Evolutionary conservation across 2,888 invertebrate species (phyloP).

Genomic region (Gastrophysa polygoni): DNA sequence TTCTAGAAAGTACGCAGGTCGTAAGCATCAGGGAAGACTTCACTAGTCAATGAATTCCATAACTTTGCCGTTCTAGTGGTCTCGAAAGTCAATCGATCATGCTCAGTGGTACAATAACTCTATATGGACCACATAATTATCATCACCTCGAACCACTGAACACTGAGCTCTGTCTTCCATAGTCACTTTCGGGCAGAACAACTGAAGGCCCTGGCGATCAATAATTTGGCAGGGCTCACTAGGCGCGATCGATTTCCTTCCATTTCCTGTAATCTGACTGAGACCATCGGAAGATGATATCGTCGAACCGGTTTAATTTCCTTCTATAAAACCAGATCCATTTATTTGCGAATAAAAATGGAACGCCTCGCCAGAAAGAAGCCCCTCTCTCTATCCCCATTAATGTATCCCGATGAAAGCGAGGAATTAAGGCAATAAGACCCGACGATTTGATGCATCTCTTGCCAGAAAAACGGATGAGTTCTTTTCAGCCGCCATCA

Average conservation of each 20-base stretch:
- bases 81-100: too few species aligned
- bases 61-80: too few species aligned
- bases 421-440: not conserved
- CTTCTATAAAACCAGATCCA: constrained; percentile 1
- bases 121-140: too few species aligned
- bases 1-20: too few species aligned
- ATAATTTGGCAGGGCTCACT: not conserved
- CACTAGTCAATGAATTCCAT: too few species aligned
- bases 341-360: constrained; percentile 1
- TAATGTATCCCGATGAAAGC: not conserved
- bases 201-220: not conserved
- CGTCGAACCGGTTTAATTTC: not conserved
- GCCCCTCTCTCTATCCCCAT: not conserved
- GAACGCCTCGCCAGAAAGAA: not conserved
- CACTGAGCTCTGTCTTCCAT: not conserved
- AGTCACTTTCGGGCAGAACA: not conserved
- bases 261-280: not conserved
- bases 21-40: too few species aligned
- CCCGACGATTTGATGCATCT: constrained; percentile 1
- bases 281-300: not conserved
- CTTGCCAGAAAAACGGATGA: constrained; percentile 31
- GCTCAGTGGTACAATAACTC: too few species aligned
- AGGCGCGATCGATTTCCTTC: not conserved
- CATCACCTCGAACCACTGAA: too few species aligned
- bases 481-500: constrained; percentile 38